Conservation (phyloP, 2,113 vertebrate genomes). For the Ophiodon elongatus region DNA sequence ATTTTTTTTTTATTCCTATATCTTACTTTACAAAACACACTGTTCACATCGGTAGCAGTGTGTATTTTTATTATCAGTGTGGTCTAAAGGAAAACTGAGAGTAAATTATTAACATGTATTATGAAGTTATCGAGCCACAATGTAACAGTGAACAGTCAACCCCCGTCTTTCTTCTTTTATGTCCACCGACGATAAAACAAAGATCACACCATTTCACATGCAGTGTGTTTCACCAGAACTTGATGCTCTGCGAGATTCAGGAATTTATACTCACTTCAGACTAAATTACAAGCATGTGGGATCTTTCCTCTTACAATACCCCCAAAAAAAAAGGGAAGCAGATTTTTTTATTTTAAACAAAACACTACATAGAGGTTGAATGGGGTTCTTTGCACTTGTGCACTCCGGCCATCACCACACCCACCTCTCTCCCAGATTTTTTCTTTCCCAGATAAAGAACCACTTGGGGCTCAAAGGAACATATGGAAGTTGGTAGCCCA, state of each 20-base stretch:
- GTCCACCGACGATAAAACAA: conserved; percentile 40
- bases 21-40: not conserved
- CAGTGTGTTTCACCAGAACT: conserved; percentile 17
- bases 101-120: conserved; percentile 31
- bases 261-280: conserved; percentile 61
- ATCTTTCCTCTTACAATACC: conserved; percentile 39
- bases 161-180: conserved; percentile 12
- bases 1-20: not conserved
- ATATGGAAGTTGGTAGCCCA: conserved; percentile 77
- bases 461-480: conserved; percentile 71
- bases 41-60: not conserved
- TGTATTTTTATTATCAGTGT: conserved; percentile 1
- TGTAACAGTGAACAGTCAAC: conserved; percentile 1
- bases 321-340: conserved; percentile 27
- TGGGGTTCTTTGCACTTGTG: conserved; percentile 61
- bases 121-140: conserved; percentile 22
- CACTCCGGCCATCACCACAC: conserved; percentile 28
- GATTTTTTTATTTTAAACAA: not conserved
- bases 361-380: conserved; percentile 43
- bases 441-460: conserved; percentile 65
- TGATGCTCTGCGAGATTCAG: conserved; percentile 50
- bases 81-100: not conserved
- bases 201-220: conserved; percentile 24
- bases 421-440: conserved; percentile 5
- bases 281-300: conserved; percentile 74